phyloP scores from a whole-genome alignment of 2,113 vertebrate species.

The Oostethus manadensis region DNA sequence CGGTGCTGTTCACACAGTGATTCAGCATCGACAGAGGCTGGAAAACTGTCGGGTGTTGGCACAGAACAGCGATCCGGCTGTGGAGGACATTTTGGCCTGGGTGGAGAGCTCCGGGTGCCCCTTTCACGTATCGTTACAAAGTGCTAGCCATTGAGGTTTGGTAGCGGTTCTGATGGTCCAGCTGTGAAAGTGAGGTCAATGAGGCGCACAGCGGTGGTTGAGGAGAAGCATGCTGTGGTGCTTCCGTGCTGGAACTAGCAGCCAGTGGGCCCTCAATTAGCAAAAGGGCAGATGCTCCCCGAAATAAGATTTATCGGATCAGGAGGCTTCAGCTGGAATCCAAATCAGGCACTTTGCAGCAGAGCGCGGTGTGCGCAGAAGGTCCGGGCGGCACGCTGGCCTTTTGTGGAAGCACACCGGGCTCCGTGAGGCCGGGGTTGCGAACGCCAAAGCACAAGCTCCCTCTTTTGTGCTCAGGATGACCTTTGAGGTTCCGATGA shows the following conservation, averaged over 20 bases:
- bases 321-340: constrained; percentile 23
- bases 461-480: neutral
- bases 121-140: too few species aligned
- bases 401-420: too few species aligned
- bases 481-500: neutral
- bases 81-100: too few species aligned
- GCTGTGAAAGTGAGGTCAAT: neutral
- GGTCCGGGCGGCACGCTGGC: too few species aligned
- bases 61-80: too few species aligned
- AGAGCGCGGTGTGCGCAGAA: neutral
- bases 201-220: neutral
- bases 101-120: too few species aligned
- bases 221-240: neutral
- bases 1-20: too few species aligned
- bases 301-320: constrained; percentile 34
- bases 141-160: too few species aligned
- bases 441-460: neutral
- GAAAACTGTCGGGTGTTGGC: too few species aligned
- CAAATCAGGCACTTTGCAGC: constrained; percentile 15
- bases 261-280: constrained; percentile 12
- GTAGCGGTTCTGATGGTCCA: neutral
- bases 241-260: constrained; percentile 1
- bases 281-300: constrained; percentile 42
- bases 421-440: too few species aligned
- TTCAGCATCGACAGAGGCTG: too few species aligned